A percentile compares a stretch with the other conserved stretches of the same genome.
Conservation (phyloP, 2,888 invertebrate species). For the Tenthredo notha region DNA sequence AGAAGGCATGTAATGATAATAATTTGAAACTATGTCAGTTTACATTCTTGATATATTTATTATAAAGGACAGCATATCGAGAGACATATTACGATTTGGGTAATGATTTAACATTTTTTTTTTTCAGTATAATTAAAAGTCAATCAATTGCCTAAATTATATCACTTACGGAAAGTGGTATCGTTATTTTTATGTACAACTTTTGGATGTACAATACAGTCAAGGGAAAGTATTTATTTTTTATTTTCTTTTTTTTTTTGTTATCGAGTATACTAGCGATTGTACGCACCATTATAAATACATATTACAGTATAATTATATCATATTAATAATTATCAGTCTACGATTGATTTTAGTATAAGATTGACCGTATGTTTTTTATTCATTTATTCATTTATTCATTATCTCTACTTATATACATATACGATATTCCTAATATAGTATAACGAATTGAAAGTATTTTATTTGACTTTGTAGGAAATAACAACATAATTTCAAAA, state of each 20-base stretch:
- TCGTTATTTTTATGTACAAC: conserved; percentile 32
- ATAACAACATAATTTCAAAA: conserved; percentile 27
- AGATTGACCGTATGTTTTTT: conserved; percentile 43
- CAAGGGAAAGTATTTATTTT: conserved; percentile 21
- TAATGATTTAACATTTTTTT: conserved; percentile 46
- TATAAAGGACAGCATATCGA: conserved; percentile 70
- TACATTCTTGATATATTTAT: conserved; percentile 61
- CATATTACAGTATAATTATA: conserved; percentile 4
- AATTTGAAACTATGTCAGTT: background rate
- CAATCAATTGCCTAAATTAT: conserved; percentile 32
- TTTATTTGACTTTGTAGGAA: conserved; percentile 45
- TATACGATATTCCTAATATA: background rate
- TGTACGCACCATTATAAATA: conserved; percentile 42
- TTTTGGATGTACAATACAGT: conserved; percentile 39
- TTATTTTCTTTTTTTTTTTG: background rate
- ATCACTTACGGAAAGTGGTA: background rate
- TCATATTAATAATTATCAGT: conserved; percentile 43
- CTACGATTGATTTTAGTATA: conserved; percentile 46
- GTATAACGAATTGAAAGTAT: background rate
- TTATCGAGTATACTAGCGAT: conserved; percentile 31
- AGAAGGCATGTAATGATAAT: background rate
- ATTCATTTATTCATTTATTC: conserved; percentile 23
- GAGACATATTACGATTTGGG: conserved; percentile 61
- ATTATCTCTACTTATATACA: conserved; percentile 24
- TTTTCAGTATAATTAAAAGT: conserved; percentile 27